These are phyloP conservation scores for Coregonus ussuriensis DNA, from an alignment of 2,797 vertebrate species.

Conservation along the genomic window DNA sequence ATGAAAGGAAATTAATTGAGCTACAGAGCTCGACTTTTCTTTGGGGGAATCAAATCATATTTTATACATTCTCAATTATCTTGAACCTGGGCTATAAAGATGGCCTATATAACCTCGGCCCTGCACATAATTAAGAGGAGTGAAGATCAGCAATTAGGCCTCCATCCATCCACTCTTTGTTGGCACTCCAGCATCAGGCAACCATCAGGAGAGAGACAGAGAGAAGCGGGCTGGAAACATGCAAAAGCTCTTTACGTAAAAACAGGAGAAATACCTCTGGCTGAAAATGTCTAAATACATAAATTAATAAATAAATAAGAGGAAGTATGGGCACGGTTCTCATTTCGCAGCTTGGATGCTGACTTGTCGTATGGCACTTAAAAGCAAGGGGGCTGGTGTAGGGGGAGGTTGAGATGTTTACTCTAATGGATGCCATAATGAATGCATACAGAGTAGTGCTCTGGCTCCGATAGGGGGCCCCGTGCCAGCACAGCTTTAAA, in stretches of 20 bases:
- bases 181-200: constrained; percentile 46
- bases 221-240: constrained; percentile 64
- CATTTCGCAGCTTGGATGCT: constrained; percentile 71
- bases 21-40: constrained; percentile 19
- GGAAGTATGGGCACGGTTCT: constrained; percentile 72
- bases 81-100: constrained; percentile 18
- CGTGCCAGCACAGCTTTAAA: constrained; percentile 78
- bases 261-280: constrained; percentile 58
- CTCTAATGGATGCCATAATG: constrained; percentile 82
- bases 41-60: constrained; percentile 35
- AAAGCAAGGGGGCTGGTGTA: constrained; percentile 70
- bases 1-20: constrained; percentile 44
- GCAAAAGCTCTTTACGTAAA: constrained; percentile 76
- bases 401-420: constrained; percentile 79
- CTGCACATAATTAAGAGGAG: constrained; percentile 52
- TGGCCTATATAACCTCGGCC: constrained; percentile 27
- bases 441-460: constrained; percentile 71
- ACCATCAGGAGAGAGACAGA: constrained; percentile 57
- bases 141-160: constrained; percentile 67
- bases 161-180: constrained; percentile 61
- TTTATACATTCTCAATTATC: constrained; percentile 34
- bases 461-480: constrained; percentile 75
- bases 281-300: constrained; percentile 70
- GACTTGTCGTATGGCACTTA: constrained; percentile 76
- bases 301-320: constrained; percentile 82